Percentiles rank a stretch among this genome's conserved stretches.
phyloP scores from a whole-genome alignment of 92 coral and sea anemone species.

The Bergia puertoricense region DNA sequence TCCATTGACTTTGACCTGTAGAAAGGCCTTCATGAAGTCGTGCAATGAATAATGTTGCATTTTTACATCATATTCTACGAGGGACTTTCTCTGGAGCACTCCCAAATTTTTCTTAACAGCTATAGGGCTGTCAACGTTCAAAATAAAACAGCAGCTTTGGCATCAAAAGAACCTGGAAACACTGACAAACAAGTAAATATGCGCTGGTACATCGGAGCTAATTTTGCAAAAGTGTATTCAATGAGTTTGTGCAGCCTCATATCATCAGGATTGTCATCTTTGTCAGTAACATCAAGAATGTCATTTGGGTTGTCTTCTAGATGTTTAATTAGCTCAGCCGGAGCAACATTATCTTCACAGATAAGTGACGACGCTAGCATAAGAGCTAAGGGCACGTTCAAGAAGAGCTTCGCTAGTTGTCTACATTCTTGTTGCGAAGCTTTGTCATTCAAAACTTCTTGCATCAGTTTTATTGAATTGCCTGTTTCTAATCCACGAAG shows the following conservation, averaged over 20 bases:
- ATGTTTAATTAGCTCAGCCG: background rate
- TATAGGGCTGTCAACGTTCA: background rate
- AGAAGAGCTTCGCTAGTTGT: background rate
- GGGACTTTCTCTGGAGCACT: background rate
- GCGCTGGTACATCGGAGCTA: background rate
- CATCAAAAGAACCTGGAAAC: conserved; percentile 19
- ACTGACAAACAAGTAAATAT: background rate
- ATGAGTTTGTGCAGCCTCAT: background rate
- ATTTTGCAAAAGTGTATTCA: background rate
- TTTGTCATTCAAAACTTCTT: background rate
- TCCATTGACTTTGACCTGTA: background rate
- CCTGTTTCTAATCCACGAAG: background rate
- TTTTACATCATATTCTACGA: background rate
- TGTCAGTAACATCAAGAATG: background rate
- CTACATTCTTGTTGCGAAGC: conserved; percentile 1
- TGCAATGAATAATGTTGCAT: background rate
- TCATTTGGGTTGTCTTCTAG: background rate
- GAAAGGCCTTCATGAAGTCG: background rate
- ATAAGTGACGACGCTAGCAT: background rate
- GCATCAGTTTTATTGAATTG: background rate
- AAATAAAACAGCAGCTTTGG: background rate
- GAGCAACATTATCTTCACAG: conserved; percentile 2
- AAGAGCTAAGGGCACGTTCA: conserved; percentile 16
- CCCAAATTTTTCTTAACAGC: background rate
- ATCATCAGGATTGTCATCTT: background rate